Conservation (phyloP, 2,113 vertebrate species). For the Phalacrocorax pelagicus region DNA sequence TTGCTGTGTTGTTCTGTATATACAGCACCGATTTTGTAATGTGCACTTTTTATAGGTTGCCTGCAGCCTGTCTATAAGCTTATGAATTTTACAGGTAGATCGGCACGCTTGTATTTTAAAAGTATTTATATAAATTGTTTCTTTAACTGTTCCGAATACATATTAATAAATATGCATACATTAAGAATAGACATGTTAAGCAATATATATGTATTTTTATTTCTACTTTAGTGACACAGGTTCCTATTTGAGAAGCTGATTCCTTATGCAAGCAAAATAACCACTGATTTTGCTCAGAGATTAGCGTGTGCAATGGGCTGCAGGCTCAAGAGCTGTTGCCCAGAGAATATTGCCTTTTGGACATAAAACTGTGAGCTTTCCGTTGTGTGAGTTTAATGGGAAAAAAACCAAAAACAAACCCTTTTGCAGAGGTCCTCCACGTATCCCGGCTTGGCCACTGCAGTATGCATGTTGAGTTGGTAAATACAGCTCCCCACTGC, state of each 20-base stretch:
- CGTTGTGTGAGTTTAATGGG: no score
- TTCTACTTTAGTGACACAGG: background rate
- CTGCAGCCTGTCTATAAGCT: background rate
- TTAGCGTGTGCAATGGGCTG: background rate
- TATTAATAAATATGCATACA: background rate
- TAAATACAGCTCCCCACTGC: background rate
- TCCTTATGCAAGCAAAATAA: background rate
- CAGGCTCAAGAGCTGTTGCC: background rate
- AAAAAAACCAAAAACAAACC: background rate
- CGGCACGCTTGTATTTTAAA: background rate
- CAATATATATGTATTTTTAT: background rate
- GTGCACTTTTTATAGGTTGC: background rate
- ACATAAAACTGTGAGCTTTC: background rate
- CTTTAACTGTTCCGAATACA: background rate
- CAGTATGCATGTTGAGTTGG: fast-evolving
- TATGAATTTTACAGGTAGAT: background rate
- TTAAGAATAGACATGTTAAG: background rate
- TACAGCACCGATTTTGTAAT: background rate
- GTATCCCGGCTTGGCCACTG: background rate
- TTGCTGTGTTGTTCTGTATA: background rate
- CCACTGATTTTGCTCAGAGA: background rate
- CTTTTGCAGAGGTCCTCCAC: background rate
- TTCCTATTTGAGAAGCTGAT: background rate
- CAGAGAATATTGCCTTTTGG: background rate
- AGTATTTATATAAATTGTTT: background rate